A percentile compares a stretch with the other conserved stretches of the same genome.
phyloP scores from a whole-genome alignment of 2,797 vertebrate species.

The Lutjanus argentimaculatus region DNA sequence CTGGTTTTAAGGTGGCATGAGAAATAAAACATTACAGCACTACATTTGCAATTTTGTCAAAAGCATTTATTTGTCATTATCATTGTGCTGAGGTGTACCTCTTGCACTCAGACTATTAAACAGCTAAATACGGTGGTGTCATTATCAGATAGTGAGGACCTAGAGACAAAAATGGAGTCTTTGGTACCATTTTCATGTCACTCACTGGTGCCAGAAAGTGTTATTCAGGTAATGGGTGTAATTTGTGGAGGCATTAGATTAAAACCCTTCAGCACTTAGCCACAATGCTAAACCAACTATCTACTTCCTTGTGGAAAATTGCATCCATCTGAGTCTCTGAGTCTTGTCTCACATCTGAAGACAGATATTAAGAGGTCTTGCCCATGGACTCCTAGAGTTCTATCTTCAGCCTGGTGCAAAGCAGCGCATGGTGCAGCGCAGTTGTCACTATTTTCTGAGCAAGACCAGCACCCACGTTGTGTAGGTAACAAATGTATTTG shows the following conservation, averaged over 20 bases:
- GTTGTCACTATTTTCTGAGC: no score
- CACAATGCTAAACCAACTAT: conserved; percentile 28
- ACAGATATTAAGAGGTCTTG: not conserved
- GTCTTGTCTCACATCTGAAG: conserved; percentile 19
- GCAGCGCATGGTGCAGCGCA: no score
- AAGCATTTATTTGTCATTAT: conserved; percentile 64
- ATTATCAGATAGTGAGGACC: conserved; percentile 63
- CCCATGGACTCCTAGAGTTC: not conserved
- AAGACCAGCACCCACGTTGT: no score
- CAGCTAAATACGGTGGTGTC: conserved; percentile 37
- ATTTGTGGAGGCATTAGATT: conserved; percentile 60
- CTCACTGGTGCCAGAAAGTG: conserved; percentile 47
- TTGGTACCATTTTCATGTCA: conserved; percentile 60
- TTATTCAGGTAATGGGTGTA: conserved; percentile 63
- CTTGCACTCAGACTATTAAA: conserved; percentile 61
- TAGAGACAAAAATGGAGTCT: conserved; percentile 50
- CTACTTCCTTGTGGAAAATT: conserved; percentile 37
- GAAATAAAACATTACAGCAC: conserved; percentile 39
- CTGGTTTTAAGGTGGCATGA: conserved; percentile 34
- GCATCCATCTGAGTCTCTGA: conserved; percentile 11
- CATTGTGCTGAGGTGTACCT: conserved; percentile 34
- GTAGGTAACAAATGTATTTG: no score
- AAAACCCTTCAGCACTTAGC: conserved; percentile 48
- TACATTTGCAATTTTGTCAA: conserved; percentile 57
- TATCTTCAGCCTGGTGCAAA: no score